Conservation (phyloP, 1,140 invertebrate genomes). For the Cydia amplana region DNA sequence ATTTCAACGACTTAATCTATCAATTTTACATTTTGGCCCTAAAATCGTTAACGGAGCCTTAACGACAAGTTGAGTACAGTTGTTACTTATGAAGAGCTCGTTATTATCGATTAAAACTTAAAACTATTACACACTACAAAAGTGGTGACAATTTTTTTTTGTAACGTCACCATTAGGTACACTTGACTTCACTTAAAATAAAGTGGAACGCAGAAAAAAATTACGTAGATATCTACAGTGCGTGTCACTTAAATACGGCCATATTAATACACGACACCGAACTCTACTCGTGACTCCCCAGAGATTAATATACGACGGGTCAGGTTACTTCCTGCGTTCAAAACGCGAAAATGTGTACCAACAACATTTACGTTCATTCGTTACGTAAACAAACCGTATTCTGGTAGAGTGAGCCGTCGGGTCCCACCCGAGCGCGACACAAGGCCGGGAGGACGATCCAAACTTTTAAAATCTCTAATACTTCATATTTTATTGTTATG, state of each 20-base stretch:
- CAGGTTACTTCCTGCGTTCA: conserved; percentile 16
- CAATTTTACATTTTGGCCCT: too few species aligned
- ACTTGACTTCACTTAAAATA: too few species aligned
- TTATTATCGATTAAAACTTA: too few species aligned
- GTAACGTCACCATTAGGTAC: too few species aligned
- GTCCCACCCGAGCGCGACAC: background rate
- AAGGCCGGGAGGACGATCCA: background rate
- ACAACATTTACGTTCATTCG: conserved; percentile 22
- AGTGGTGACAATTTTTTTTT: too few species aligned
- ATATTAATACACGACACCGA: conserved; percentile 6
- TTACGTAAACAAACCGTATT: conserved; percentile 19
- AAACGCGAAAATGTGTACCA: conserved; percentile 21
- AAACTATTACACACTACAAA: too few species aligned
- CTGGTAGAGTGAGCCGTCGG: background rate
- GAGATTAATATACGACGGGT: conserved; percentile 24
- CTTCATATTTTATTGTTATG: too few species aligned
- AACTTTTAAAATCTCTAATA: too few species aligned
- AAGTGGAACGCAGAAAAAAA: background rate
- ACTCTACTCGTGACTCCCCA: conserved; percentile 7
- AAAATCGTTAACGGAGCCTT: too few species aligned
- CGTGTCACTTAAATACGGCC: background rate
- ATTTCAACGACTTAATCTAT: too few species aligned
- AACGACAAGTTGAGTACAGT: too few species aligned
- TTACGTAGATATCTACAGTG: background rate
- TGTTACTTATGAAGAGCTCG: too few species aligned